Base-by-base conservation (phyloP, 2,888 invertebrate species). In the Luperina nickerlii region DNA sequence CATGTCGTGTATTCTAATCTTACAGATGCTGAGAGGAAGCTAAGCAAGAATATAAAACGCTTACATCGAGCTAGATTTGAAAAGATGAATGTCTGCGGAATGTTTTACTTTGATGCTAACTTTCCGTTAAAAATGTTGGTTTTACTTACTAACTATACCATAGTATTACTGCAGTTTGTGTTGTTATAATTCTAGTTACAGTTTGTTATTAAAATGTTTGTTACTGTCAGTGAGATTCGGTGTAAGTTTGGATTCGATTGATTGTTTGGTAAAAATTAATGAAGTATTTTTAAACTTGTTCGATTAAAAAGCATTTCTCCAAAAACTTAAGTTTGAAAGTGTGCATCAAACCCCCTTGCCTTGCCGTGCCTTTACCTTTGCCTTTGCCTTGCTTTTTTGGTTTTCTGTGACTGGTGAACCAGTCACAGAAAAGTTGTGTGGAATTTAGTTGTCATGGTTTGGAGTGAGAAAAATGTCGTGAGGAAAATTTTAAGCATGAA, bases 41-140 rank as follows among this genome's bases (percentile, higher is more conserved):
- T 79, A n/a, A 51, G 48, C 38, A 79, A 78, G 18, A 79, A 78
- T 38, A 38, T 78, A 20, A 24, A 70, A 65, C 79, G 78, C 5
- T 32, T 79, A 18, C 79, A 79, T 69, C 62, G 63, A 18, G 65
- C 65, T 4, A 11, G 15, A 9, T 79, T 60, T 27, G 18, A 65
- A 5, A 70, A 70, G 18, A 65, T 79, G 15, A 70, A 63, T n/a
- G 13, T 57, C 3, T 79, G 69, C 24, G 24, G 78, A 48, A 48
- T 79, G 78, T 71, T 71, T 54, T 71, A 72, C 72, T 2, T 79
- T 15, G 79, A 67, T 27, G 79, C 72, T 54, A 27, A 71, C 2
- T 79, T 79, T 24, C 27, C 71, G 7, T 18, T 71, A 3, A 70
- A 66, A 51, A 54, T 78, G 2, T 3, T 60, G 20, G 60, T 27